Percentiles rank a stretch among this genome's conserved stretches.
These are phyloP conservation scores for Prinia subflava DNA, from an alignment of 2,113 vertebrate species.

Conservation along the genomic window DNA sequence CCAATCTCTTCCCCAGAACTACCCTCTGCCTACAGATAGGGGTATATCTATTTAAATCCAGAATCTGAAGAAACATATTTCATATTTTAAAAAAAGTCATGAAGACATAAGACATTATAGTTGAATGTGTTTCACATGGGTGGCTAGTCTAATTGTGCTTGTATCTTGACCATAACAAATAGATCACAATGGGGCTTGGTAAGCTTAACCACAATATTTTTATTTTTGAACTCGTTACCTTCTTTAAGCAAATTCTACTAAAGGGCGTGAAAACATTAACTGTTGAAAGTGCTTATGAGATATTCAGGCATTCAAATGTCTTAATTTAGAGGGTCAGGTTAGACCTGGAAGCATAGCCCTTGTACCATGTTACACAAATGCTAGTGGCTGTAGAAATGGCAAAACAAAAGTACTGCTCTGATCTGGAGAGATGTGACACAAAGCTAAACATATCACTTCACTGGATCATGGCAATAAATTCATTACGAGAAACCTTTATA, in stretches of 20 bases:
- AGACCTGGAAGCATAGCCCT: background rate
- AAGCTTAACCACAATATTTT: background rate
- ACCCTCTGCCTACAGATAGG: background rate
- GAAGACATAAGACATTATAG: background rate
- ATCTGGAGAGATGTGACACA: background rate
- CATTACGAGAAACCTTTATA: constrained; percentile 43
- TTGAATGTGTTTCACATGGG: background rate
- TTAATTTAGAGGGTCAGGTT: constrained; percentile 17
- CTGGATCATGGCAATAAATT: constrained; percentile 49
- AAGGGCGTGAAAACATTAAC: background rate
- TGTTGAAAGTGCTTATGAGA: constrained; percentile 5
- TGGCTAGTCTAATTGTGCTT: background rate
- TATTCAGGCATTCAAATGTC: background rate
- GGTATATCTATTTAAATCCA: background rate
- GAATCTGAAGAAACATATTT: background rate
- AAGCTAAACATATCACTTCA: constrained; percentile 39
- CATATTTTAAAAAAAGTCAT: background rate
- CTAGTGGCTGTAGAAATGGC: background rate
- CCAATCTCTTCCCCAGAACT: background rate
- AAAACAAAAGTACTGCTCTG: background rate
- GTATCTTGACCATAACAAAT: background rate
- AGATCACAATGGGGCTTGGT: background rate
- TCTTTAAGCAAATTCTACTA: background rate
- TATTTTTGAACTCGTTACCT: background rate
- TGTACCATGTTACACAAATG: background rate